These are phyloP conservation scores for Percina caprodes DNA, from an alignment of 2,113 vertebrate genomes.

Conservation along the genomic window DNA sequence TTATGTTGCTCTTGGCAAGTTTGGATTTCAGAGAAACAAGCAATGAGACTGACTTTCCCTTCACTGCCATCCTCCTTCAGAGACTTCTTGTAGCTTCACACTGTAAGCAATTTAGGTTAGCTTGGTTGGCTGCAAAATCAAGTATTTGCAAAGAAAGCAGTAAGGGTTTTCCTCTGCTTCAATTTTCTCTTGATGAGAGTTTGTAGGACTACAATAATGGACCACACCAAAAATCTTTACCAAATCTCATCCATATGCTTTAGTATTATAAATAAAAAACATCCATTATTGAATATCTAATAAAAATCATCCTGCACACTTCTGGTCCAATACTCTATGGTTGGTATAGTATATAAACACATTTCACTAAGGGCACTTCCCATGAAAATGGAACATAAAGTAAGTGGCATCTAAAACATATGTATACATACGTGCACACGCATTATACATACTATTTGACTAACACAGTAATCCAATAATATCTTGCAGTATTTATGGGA, in stretches of 20 bases:
- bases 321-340: not conserved
- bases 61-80: not conserved
- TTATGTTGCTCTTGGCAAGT: conserved; percentile 39
- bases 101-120: conserved; percentile 15
- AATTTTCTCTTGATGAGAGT: not conserved
- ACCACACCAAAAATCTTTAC: not conserved
- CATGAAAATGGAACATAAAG: not conserved
- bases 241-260: not conserved
- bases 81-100: not conserved
- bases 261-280: too few relatives aligned
- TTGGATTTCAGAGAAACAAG: conserved; percentile 36
- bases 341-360: not conserved
- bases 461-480: not conserved
- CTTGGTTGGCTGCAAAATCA: conserved; percentile 12
- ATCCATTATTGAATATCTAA: not conserved
- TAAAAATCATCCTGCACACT: not conserved
- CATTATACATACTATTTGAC: not conserved
- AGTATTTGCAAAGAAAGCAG: not conserved
- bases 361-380: not conserved
- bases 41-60: conserved; percentile 21
- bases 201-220: not conserved
- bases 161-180: not conserved
- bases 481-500: not conserved
- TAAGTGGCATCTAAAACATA: not conserved
- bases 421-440: too few relatives aligned